These are phyloP conservation scores for Takifugu ocellatus DNA, from an alignment of 2,797 vertebrate species.

Conservation along the genomic window DNA sequence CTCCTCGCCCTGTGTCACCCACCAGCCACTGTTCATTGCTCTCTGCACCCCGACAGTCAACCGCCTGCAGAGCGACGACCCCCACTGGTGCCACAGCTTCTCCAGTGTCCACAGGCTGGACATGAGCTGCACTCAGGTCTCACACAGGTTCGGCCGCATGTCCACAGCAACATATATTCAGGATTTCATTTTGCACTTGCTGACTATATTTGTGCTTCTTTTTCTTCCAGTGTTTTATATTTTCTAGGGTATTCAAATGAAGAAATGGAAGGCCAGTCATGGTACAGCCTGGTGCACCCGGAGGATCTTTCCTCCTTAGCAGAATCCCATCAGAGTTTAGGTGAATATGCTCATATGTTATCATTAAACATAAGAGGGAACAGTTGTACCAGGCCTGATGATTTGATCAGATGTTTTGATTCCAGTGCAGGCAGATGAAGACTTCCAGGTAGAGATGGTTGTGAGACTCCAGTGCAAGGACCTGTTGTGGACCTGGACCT, in stretches of 20 bases:
- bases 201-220: not conserved
- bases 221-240: slow-evolving; percentile 68
- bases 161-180: accelerated
- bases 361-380: not conserved
- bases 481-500: slow-evolving; percentile 75
- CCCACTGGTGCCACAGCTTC: slow-evolving; percentile 55
- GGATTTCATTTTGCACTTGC: accelerated
- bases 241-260: slow-evolving; percentile 76
- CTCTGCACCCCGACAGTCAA: slow-evolving; percentile 73
- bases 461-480: slow-evolving; percentile 75
- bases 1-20: not conserved
- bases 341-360: slow-evolving; percentile 69
- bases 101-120: slow-evolving; percentile 73
- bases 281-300: slow-evolving; percentile 85
- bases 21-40: slow-evolving; percentile 69
- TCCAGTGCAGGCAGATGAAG: slow-evolving; percentile 63
- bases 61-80: slow-evolving; percentile 29
- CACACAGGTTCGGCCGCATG: slow-evolving; percentile 67
- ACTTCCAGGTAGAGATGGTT: slow-evolving; percentile 63
- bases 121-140: slow-evolving; percentile 74
- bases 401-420: slow-evolving; percentile 4
- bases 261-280: slow-evolving; percentile 77
- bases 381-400: not conserved
- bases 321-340: slow-evolving; percentile 69
- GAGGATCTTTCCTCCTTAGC: slow-evolving; percentile 71